Percentiles rank a stretch among this genome's conserved stretches.
These are phyloP conservation scores for Drosophila lowei DNA, from an alignment of 1,140 invertebrate species.

Conservation along the genomic window DNA sequence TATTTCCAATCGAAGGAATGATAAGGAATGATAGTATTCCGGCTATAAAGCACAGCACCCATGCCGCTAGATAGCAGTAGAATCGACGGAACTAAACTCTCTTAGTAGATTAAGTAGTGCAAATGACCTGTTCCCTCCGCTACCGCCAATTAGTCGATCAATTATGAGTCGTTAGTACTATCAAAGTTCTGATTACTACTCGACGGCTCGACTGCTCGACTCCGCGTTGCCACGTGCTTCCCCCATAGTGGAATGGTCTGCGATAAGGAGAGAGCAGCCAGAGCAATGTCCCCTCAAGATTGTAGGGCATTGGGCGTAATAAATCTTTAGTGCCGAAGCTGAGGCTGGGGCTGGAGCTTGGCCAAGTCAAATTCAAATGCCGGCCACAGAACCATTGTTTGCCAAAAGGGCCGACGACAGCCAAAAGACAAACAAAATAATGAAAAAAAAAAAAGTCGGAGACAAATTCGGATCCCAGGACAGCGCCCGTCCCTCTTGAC, in stretches of 20 bases:
- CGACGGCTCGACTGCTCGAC: neutral
- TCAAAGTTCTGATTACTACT: constrained; percentile 23
- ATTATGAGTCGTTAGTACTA: constrained; percentile 32
- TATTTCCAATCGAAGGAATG: too few relatives aligned
- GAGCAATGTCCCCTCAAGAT: constrained; percentile 20
- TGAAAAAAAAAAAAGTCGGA: constrained; percentile 24
- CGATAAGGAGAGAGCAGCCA: constrained; percentile 19
- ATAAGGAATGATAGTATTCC: neutral
- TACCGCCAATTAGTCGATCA: constrained; percentile 31
- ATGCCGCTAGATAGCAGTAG: neutral
- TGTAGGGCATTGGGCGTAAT: constrained; percentile 61
- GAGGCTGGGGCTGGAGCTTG: constrained; percentile 23
- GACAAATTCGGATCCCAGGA: constrained; percentile 62
- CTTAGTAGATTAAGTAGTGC: too few relatives aligned
- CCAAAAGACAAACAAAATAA: neutral
- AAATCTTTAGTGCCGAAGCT: constrained; percentile 54
- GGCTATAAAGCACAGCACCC: too few relatives aligned
- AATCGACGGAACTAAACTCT: too few relatives aligned
- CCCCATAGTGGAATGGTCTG: neutral
- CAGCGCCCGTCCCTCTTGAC: constrained; percentile 5
- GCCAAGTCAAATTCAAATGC: constrained; percentile 69
- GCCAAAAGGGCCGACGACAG: constrained; percentile 49
- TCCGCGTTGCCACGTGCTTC: constrained; percentile 17
- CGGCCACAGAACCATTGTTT: constrained; percentile 54
- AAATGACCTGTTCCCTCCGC: too few relatives aligned